These are phyloP conservation scores for Eretmocerus hayati DNA, from an alignment of 2,888 invertebrate genomes.

Conservation along the genomic window DNA sequence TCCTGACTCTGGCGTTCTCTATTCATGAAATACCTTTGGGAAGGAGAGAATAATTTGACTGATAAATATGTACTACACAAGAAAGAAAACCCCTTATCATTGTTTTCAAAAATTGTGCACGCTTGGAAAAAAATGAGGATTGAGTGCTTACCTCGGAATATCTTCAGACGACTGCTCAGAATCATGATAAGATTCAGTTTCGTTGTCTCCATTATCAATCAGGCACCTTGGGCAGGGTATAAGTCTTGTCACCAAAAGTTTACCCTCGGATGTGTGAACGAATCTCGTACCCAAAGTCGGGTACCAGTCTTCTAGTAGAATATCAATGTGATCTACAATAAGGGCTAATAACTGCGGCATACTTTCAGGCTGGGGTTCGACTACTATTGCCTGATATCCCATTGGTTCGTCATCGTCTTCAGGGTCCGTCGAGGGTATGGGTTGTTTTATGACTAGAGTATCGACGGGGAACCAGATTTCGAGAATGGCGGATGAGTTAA, in stretches of 20 bases:
- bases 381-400: conserved; percentile 60
- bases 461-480: conserved; percentile 79
- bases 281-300: conserved; percentile 93
- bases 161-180: conserved; percentile 34
- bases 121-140: not conserved
- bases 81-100: not conserved
- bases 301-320: conserved; percentile 96
- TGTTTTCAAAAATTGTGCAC: not conserved
- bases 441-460: conserved; percentile 54
- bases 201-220: conserved; percentile 30
- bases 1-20: conserved; percentile 52
- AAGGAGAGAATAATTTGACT: not conserved
- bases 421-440: conserved; percentile 37
- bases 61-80: no score
- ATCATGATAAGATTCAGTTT: conserved; percentile 26
- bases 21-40: conserved; percentile 34
- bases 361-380: conserved; percentile 74
- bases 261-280: conserved; percentile 94
- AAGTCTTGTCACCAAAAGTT: conserved; percentile 85
- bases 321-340: conserved; percentile 91
- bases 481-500: conserved; percentile 71
- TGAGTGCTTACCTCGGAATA: conserved; percentile 26
- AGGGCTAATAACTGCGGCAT: conserved; percentile 78
- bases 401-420: conserved; percentile 52
- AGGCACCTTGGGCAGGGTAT: conserved; percentile 90